These are phyloP conservation scores for Vireo altiloquus DNA, from an alignment of 2,113 vertebrate genomes.

Conservation along the genomic window DNA sequence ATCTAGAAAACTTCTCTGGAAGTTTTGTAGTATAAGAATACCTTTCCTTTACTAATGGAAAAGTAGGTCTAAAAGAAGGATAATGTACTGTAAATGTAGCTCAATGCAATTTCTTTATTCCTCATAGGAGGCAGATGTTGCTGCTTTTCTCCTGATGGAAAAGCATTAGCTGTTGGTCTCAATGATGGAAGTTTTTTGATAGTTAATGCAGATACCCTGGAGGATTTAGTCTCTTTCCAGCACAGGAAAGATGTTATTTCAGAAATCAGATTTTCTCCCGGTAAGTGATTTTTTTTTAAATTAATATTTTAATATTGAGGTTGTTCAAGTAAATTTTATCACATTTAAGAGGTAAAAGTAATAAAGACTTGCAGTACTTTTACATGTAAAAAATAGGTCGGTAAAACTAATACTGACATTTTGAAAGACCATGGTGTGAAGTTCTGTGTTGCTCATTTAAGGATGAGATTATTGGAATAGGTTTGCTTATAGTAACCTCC, in stretches of 20 bases:
- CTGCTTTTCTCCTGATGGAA: slow-evolving; percentile 96
- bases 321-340: neutral
- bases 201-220: slow-evolving; percentile 95
- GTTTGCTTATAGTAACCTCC: neutral
- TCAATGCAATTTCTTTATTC: neutral
- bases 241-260: slow-evolving; percentile 96
- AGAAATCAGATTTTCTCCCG: slow-evolving; percentile 97
- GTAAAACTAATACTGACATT: neutral
- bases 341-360: neutral
- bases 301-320: neutral
- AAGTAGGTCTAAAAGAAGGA: neutral
- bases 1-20: neutral
- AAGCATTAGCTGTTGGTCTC: slow-evolving; percentile 93
- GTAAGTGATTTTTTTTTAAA: slow-evolving; percentile 64
- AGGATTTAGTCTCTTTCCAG: slow-evolving; percentile 97
- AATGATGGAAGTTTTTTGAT: slow-evolving; percentile 96
- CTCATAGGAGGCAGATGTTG: slow-evolving; percentile 92
- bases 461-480: neutral
- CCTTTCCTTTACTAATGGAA: neutral
- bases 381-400: neutral
- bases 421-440: neutral
- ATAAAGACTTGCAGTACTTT: neutral
- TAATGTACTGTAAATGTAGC: neutral
- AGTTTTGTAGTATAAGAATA: neutral
- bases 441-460: neutral